Conservation (phyloP, 2,797 vertebrate species). For the Moxostoma hubbsi region DNA sequence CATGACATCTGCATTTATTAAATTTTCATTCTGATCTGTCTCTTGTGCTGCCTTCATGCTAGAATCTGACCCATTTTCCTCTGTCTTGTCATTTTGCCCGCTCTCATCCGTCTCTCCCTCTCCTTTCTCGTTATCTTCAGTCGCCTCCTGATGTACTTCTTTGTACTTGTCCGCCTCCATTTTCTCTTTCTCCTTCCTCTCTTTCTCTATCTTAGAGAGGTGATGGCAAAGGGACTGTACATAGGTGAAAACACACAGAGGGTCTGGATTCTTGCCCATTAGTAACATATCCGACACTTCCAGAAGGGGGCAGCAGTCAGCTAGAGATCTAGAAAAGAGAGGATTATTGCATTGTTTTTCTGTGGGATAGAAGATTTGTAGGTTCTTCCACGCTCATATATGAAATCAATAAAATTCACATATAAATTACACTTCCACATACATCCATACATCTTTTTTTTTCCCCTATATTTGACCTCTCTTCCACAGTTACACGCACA, state of each 20-base stretch:
- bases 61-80: constrained; percentile 55
- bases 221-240: constrained; percentile 96
- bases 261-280: constrained; percentile 93
- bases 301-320: constrained; percentile 94
- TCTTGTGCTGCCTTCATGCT: constrained; percentile 13
- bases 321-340: constrained; percentile 79
- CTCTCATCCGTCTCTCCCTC: constrained; percentile 51
- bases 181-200: constrained; percentile 84
- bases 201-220: constrained; percentile 92
- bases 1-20: constrained; percentile 21
- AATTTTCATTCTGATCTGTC: constrained; percentile 41
- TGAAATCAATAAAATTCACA: too few species aligned
- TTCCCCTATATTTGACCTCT: too few species aligned
- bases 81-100: background rate
- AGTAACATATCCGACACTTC: constrained; percentile 96
- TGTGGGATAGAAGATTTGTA: too few species aligned
- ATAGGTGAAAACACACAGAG: constrained; percentile 97
- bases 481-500: background rate
- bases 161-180: constrained; percentile 48
- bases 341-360: background rate
- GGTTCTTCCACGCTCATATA: too few species aligned
- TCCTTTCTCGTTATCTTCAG: constrained; percentile 33
- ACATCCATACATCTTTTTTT: too few species aligned
- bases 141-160: constrained; percentile 26
- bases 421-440: too few species aligned